Base-by-base conservation (phyloP, 2,888 invertebrate genomes). In the Trissoscelio sp. region DNA sequence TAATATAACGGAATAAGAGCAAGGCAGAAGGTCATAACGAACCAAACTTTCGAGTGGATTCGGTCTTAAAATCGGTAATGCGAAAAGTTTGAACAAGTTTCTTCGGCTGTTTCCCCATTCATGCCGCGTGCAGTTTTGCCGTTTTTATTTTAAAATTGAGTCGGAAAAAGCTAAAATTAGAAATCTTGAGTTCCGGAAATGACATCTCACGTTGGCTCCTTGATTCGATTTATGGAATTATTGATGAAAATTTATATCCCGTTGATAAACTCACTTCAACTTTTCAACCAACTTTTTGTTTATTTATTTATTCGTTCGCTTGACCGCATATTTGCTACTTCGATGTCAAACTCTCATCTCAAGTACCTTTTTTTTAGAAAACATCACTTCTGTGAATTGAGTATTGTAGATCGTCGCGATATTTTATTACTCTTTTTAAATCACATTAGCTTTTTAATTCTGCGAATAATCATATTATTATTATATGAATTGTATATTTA, bases 11-110 rank as follows among this genome's bases (percentile, higher is more conserved):
- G 73, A 75, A 82, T 74, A 60, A 60, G 37, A 77, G 48, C 37
- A 31, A 75, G 53, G 77, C 55, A 75, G 60, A 64, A 75, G 73
- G 69, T 77, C 79, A 73, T 82, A 80, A 82, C 82, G 66, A 72
- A 79, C 53, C 67, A 60, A 82, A 82, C 62, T 82, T 82, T 75
- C 75, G 44, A 73, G 79, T 79, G 72, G 72, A 79, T 82, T 82
- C 37, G 79, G 74, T 79, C 82, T 82, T 82, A 75, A 82, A 82
- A 82, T 82, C 72, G 70, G 82, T 82, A 82, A 82, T 82, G 79
- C 53, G 79, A 74, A 82, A 82, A 82, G 79, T 82, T 82, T 70
- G 24, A 66, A 79, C 12, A 82, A 82, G 70, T 79, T 82, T 39
- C 70, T 78, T 64, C 64, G 51, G 20, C 70, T 82, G 74, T 74